Base-by-base conservation (phyloP, 2,113 vertebrate species). In the Oncorhynchus keta region DNA sequence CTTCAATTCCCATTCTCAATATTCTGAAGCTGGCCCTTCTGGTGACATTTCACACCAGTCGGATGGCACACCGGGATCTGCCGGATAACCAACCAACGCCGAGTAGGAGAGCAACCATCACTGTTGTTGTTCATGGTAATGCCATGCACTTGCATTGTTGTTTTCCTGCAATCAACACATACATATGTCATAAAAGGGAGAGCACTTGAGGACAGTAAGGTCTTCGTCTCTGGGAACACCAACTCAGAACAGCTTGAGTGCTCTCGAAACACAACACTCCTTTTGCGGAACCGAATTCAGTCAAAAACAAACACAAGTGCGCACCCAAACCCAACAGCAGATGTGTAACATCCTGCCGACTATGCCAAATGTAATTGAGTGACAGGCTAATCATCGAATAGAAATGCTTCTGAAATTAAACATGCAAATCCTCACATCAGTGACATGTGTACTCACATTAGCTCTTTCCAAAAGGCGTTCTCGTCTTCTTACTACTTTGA, bases 101-200 rank as follows among this genome's bases (percentile, higher is more conserved):
- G 90, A 89, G 91, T 93, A 91, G 92, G 91, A 91, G 92, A 87
- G n/a, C 77, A 85, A 86, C 83, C 88, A 87, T 88, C 91, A 90
- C 81, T 91, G 92, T 91, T 91, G 90, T 92, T 92, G 86, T 90
- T 92, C 78, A 79, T 79, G 84, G 85, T 88, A 88, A 90, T 89
- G 86, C 84, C 85, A 90, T 84, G 85, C 87, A 86, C 74, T 79
- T 86, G 87, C 83, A 88, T 91, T 91, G 88, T 91, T 91, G 89
- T 90, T 91, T 86, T 89, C 80, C 87, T 84, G 87, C 86, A 91
- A 93, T 92, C 88, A 86, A 90, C 85, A 89, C 89, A 91, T 92
- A 92, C 92, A 91, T 92, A 91, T 90, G 90, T 91, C 92, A 92
- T 92, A 89, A 90, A 89, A 85, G 84, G 81, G 76, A 81, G 87